Evolutionary conservation across 2,888 invertebrate species (phyloP).

Genomic region (Heliconius aoede): DNA sequence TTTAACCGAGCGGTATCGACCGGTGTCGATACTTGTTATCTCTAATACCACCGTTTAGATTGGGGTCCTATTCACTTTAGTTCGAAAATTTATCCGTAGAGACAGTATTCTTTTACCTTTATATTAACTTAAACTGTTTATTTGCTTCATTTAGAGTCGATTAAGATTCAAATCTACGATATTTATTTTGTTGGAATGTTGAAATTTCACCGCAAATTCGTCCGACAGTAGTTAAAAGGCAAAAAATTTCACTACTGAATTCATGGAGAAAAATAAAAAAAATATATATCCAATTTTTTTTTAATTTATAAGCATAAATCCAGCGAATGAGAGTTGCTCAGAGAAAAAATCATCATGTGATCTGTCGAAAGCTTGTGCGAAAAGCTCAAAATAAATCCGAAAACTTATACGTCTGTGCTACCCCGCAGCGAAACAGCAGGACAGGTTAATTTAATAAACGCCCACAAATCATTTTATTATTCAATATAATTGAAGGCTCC

Average conservation of each 20-base stretch:
- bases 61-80: conserved; percentile 28
- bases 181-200: neutral
- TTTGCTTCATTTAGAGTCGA: conserved; percentile 6
- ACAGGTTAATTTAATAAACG: conserved; percentile 40
- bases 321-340: neutral
- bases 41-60: conserved; percentile 45
- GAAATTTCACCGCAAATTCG: neutral
- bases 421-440: conserved; percentile 39
- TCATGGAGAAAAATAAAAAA: neutral
- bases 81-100: conserved; percentile 13
- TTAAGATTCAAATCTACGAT: neutral
- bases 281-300: neutral
- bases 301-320: neutral
- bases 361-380: conserved; percentile 28
- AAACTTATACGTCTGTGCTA: conserved; percentile 31
- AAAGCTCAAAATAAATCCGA: conserved; percentile 35
- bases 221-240: neutral
- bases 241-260: neutral
- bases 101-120: conserved; percentile 28
- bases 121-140: conserved; percentile 23
- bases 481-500: conserved; percentile 38
- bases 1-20: conserved; percentile 58
- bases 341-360: neutral
- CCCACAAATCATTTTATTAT: conserved; percentile 36
- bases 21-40: conserved; percentile 39